Conservation (phyloP, 2,113 vertebrate genomes). For the Plecotus auritus region DNA sequence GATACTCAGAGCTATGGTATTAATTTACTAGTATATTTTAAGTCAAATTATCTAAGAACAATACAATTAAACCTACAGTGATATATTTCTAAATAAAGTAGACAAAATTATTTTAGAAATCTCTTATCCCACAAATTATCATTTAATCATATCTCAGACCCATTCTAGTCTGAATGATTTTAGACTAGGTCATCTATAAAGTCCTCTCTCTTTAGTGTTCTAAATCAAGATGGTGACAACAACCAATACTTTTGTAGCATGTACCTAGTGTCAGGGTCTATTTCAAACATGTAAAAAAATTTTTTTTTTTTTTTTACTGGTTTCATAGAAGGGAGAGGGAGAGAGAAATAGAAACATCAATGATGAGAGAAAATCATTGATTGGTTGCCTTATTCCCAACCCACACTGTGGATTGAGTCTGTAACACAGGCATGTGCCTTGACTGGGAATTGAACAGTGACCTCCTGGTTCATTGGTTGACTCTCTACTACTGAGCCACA, state of each 20-base stretch:
- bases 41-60: neutral
- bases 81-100: neutral
- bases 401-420: too few relatives aligned
- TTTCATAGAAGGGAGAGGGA: too few relatives aligned
- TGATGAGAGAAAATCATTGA: too few relatives aligned
- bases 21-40: neutral
- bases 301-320: too few relatives aligned
- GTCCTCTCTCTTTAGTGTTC: neutral
- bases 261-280: rapidly evolving
- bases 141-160: neutral
- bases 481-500: too few relatives aligned
- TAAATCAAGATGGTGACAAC: neutral
- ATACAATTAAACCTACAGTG: neutral
- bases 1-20: neutral
- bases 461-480: too few relatives aligned
- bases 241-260: neutral
- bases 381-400: too few relatives aligned
- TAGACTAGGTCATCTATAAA: too few relatives aligned
- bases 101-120: neutral
- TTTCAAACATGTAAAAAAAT: too few relatives aligned
- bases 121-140: neutral
- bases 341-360: too few relatives aligned
- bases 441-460: too few relatives aligned
- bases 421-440: too few relatives aligned
- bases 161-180: neutral